phyloP scores from a whole-genome alignment of 2,797 vertebrate genomes.

The Nyctibius grandis region DNA sequence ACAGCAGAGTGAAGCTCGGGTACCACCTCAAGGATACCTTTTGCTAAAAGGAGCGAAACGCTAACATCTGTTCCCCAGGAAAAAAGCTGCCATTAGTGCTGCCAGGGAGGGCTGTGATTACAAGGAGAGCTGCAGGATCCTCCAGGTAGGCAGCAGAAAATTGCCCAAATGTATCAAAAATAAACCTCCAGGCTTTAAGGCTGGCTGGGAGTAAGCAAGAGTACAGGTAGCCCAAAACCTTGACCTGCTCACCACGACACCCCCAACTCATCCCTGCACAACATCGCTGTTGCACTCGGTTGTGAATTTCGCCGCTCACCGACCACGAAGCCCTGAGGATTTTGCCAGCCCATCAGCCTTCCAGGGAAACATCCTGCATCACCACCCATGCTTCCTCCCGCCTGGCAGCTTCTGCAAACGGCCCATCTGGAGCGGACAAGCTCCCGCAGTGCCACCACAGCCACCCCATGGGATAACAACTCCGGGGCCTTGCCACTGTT shows the following conservation, averaged over 20 bases:
- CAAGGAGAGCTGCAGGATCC: background rate
- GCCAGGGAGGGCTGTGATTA: background rate
- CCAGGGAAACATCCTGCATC: background rate
- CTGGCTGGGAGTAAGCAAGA: background rate
- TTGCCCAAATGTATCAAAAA: background rate
- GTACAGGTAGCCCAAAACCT: background rate
- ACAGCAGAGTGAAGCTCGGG: background rate
- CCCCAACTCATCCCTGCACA: fast-evolving
- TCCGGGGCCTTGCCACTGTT: fast-evolving
- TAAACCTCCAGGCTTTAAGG: background rate
- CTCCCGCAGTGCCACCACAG: background rate
- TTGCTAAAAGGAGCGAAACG: background rate
- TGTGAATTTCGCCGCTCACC: background rate
- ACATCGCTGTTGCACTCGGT: fast-evolving
- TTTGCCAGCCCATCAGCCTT: background rate
- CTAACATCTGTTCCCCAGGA: background rate
- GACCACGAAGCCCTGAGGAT: background rate
- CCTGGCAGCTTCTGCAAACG: background rate
- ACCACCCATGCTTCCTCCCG: background rate
- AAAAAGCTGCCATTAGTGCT: background rate
- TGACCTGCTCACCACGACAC: fast-evolving
- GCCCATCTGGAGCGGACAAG: background rate
- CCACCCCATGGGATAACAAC: background rate
- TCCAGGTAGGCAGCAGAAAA: background rate
- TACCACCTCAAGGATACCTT: fast-evolving